Evolutionary conservation across 2,888 invertebrate genomes (phyloP).

Genomic region (Thymelicus lineola): DNA sequence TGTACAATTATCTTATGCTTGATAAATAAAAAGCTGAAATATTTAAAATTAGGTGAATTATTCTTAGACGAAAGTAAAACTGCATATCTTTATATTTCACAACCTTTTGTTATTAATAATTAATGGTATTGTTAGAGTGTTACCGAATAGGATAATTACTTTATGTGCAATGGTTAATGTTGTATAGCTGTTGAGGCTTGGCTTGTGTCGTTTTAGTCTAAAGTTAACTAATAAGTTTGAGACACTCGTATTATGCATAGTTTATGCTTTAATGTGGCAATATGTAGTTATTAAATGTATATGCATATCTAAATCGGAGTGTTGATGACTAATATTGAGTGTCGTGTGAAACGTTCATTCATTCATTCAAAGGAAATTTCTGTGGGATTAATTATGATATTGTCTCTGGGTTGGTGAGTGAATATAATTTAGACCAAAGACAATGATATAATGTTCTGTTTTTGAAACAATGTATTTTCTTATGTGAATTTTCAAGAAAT

Average conservation of each 20-base stretch:
- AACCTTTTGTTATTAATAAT: slow-evolving; percentile 24
- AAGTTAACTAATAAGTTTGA: slow-evolving; percentile 10
- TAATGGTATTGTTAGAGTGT: slow-evolving; percentile 9
- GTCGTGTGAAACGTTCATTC: not conserved
- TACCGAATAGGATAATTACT: slow-evolving; percentile 26
- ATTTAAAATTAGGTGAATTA: slow-evolving; percentile 27
- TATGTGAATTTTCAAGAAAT: no score
- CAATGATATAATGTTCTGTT: no score
- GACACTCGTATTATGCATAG: not conserved
- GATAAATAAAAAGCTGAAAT: slow-evolving; percentile 19
- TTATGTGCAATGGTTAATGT: slow-evolving; percentile 37
- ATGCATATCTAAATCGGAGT: not conserved
- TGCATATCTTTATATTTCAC: slow-evolving; percentile 39
- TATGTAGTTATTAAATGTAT: slow-evolving; percentile 10
- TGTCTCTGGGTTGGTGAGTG: not conserved
- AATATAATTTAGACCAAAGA: not conserved
- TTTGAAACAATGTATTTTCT: no score
- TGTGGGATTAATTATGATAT: not conserved
- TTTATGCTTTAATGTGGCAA: slow-evolving; percentile 16
- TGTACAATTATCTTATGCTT: slow-evolving; percentile 26
- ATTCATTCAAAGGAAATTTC: not conserved
- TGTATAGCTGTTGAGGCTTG: slow-evolving; percentile 32
- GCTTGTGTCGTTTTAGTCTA: slow-evolving; percentile 27
- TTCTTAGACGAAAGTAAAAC: slow-evolving; percentile 33
- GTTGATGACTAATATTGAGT: not conserved